A percentile compares a stretch with the other conserved stretches of the same genome.
phyloP scores from a whole-genome alignment of 2,888 invertebrate genomes.

The Ischnus inquisitorius region DNA sequence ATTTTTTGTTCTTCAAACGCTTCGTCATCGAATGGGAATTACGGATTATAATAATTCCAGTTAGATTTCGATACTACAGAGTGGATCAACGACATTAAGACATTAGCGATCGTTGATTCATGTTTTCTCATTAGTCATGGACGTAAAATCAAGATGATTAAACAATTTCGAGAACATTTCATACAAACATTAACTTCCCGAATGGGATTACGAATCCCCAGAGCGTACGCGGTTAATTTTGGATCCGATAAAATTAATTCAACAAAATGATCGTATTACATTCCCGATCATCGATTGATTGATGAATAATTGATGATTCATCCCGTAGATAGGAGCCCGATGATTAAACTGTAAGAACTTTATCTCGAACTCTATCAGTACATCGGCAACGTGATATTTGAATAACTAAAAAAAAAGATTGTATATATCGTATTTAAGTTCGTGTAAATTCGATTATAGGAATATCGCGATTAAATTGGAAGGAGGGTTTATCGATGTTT shows the following conservation, averaged over 20 bases:
- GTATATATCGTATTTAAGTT: neutral
- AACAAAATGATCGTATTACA: neutral
- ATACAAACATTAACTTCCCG: neutral
- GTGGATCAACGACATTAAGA: neutral
- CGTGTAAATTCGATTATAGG: constrained; percentile 22
- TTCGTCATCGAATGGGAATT: neutral
- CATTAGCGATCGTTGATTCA: neutral
- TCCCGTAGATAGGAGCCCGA: neutral
- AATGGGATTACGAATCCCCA: neutral
- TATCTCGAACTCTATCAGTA: no score
- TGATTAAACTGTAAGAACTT: neutral
- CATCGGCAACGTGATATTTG: neutral
- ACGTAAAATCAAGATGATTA: no score
- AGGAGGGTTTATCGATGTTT: constrained; percentile 41
- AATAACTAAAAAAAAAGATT: neutral
- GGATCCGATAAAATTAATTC: neutral
- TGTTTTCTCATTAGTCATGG: no score
- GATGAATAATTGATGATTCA: neutral
- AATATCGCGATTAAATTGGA: constrained; percentile 30
- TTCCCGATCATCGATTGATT: neutral
- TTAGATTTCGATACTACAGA: neutral
- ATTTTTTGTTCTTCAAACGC: neutral
- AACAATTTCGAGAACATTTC: neutral
- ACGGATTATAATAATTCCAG: neutral
- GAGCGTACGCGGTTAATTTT: neutral